Base-by-base conservation (phyloP, 2,888 invertebrate species). In the Archaeoteleia sp. region DNA sequence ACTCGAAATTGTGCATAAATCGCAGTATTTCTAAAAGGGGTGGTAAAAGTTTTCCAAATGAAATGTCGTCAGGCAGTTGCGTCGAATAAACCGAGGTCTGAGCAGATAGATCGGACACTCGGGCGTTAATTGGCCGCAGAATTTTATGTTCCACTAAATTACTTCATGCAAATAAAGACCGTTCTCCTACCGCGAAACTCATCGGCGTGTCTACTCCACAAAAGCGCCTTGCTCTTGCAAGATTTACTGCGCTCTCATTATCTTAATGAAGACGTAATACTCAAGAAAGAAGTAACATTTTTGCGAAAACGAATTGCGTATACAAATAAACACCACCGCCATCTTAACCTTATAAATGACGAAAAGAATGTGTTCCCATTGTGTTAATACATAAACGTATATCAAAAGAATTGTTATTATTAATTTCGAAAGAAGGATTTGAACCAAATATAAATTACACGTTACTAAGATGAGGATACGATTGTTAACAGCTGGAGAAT, bases 211-310 rank as follows among this genome's bases (percentile, higher is more conserved):
- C 60, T 55, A 37, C 46, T 54, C 25, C 37, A 57, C 66, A 70
- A 68, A 49, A 66, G 61, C 62, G 39, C 49, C 62, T 48, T 35
- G 57, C 71, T 70, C 67, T 51, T 48, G 43, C 42, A 73, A 80
- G 82, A 84, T 83, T 82, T 84, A 84, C 80, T 68, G 74, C 76
- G 68, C 72, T 73, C 80, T 82, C 82, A 81, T 83, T 83, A 82
- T 72, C 76, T 79, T 84, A 84, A 84, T 84, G 82, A 83, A 84
- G 84, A 84, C 80, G 75, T 80, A 77, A 79, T 74, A 72, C 70
- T 67, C 71, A 73, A 71, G 70, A 74, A 73, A 73, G 68, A 66
- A 73, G 68, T 72, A 67, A 66, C 66, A 75, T 80, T 78, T 80
- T 79, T 75, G 68, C 61, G 58, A 73, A 74, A 76, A 76, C 40